Conservation (phyloP, 35 echinoderm and acorn worm species). For the Amphiura filiformis region DNA sequence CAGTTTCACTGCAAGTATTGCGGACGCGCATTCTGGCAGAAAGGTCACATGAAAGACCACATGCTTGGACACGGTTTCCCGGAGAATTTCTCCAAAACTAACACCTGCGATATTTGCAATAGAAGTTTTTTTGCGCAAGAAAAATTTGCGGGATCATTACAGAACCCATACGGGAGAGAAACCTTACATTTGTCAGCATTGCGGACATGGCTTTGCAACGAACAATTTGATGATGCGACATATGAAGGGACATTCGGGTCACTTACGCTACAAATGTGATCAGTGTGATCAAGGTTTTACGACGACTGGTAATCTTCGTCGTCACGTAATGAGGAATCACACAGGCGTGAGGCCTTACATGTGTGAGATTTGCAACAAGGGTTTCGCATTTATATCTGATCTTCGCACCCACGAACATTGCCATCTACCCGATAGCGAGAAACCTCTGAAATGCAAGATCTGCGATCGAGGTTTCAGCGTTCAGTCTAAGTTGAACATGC, state of each 20-base stretch:
- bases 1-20: neutral
- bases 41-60: slow-evolving; percentile 6
- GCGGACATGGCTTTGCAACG: neutral
- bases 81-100: neutral
- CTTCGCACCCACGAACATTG: neutral
- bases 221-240: neutral
- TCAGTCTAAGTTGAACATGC: neutral
- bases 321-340: neutral
- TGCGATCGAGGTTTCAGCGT: neutral
- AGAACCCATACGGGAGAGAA: neutral
- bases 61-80: neutral
- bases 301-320: neutral
- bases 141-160: neutral
- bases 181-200: neutral
- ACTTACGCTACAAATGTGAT: neutral
- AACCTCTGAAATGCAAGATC: neutral
- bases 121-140: neutral
- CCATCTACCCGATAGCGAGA: neutral
- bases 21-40: neutral
- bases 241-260: neutral
- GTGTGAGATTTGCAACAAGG: neutral
- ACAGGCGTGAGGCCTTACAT: neutral
- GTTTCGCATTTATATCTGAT: slow-evolving; percentile 3
- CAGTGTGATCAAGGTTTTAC: neutral
- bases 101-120: neutral